A percentile compares a stretch with the other conserved stretches of the same genome.
phyloP scores from a whole-genome alignment of 2,888 invertebrate species.

The Drosophila limbata region DNA sequence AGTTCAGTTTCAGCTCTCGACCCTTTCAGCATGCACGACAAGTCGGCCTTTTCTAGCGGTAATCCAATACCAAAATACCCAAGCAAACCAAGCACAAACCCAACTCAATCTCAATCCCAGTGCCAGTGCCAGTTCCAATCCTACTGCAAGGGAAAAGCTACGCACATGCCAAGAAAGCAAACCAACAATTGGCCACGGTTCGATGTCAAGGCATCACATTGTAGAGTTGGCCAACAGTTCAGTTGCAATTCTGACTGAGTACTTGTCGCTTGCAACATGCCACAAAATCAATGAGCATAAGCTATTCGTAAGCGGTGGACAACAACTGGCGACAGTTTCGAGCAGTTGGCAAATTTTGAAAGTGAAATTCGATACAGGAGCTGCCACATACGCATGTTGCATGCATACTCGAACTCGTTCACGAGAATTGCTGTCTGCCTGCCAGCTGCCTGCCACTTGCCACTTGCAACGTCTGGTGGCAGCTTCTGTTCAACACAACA shows the following conservation, averaged over 20 bases:
- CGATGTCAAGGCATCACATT: constrained; percentile 56
- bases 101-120: constrained; percentile 1
- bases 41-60: constrained; percentile 55
- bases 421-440: constrained; percentile 2
- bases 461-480: constrained; percentile 48
- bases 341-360: constrained; percentile 71
- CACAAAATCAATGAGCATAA: constrained; percentile 77
- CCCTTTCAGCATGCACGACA: constrained; percentile 29
- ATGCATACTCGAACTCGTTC: constrained; percentile 10
- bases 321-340: constrained; percentile 58
- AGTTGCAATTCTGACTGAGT: constrained; percentile 28
- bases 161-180: constrained; percentile 57
- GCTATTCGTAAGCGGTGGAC: constrained; percentile 56
- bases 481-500: constrained; percentile 30
- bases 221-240: constrained; percentile 34
- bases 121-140: neutral
- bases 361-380: constrained; percentile 64
- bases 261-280: constrained; percentile 59
- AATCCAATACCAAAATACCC: constrained; percentile 44
- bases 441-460: neutral
- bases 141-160: constrained; percentile 5
- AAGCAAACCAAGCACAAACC: constrained; percentile 3
- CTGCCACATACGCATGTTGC: constrained; percentile 42
- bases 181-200: constrained; percentile 61
- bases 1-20: constrained; percentile 48